Percentiles rank a stretch among this genome's conserved stretches.
phyloP scores from a whole-genome alignment of 2,888 invertebrate genomes.

The Salticus scenicus region DNA sequence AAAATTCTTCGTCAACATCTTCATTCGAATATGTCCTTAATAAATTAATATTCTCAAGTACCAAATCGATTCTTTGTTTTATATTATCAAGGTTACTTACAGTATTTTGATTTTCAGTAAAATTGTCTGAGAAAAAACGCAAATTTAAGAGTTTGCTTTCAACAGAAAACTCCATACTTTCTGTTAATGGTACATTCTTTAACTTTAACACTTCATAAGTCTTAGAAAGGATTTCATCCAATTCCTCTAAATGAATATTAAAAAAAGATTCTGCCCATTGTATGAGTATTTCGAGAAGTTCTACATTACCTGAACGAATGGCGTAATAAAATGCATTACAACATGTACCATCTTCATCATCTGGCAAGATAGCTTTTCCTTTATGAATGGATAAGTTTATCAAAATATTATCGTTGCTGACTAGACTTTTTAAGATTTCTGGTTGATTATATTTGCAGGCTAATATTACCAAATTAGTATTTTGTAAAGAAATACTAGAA shows the following conservation, averaged over 20 bases:
- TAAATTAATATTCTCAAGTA: background rate
- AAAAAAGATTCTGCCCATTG: conserved; percentile 24
- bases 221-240: conserved; percentile 25
- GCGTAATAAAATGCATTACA: conserved; percentile 49
- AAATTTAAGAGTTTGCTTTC: conserved; percentile 3
- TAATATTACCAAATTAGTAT: conserved; percentile 26
- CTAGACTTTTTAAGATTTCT: background rate
- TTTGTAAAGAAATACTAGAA: conserved; percentile 9
- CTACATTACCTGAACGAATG: no score
- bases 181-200: conserved; percentile 18
- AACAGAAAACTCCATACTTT: conserved; percentile 17
- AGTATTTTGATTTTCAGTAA: background rate
- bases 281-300: conserved; percentile 8
- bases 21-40: no score
- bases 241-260: background rate
- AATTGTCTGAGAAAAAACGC: conserved; percentile 18
- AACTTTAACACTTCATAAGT: conserved; percentile 32
- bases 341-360: conserved; percentile 5
- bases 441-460: conserved; percentile 2
- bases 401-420: conserved; percentile 2
- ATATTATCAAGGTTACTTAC: background rate
- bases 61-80: conserved; percentile 5
- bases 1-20: no score
- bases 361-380: background rate
- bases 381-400: conserved; percentile 8